Percentiles rank a stretch among this genome's conserved stretches.
phyloP scores from a whole-genome alignment of 2,888 invertebrate species.

The Agriopis aurantiaria region DNA sequence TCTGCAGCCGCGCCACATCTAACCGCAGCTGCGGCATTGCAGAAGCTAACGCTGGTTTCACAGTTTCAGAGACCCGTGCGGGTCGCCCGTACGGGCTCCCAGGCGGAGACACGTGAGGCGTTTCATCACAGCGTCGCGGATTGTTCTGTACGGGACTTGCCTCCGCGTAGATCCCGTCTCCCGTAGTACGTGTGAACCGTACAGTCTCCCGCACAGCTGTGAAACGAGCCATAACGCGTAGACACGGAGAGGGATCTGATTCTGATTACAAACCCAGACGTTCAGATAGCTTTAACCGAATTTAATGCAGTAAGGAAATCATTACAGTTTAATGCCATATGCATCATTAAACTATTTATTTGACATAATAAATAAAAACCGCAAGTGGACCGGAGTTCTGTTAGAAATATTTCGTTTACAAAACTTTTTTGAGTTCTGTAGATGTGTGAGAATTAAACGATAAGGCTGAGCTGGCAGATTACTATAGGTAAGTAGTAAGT shows the following conservation, averaged over 20 bases:
- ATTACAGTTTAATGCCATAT: background rate
- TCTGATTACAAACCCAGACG: conserved; percentile 24
- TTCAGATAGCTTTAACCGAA: background rate
- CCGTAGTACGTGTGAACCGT: too few species aligned
- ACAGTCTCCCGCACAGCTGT: too few species aligned
- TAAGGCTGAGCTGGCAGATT: background rate
- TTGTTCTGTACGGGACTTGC: too few species aligned
- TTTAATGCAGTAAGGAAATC: background rate
- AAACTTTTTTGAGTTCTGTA: conserved; percentile 5
- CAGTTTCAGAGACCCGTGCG: too few species aligned
- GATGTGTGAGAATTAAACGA: background rate
- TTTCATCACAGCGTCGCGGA: background rate
- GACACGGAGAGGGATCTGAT: conserved; percentile 6
- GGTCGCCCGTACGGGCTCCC: too few species aligned
- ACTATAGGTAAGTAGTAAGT: background rate
- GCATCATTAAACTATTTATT: background rate
- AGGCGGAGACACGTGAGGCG: too few species aligned
- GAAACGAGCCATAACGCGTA: background rate
- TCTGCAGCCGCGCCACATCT: conserved; percentile 6
- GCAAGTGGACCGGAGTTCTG: background rate
- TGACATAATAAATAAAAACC: background rate
- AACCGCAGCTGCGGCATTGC: conserved; percentile 17
- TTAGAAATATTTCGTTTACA: conserved; percentile 7
- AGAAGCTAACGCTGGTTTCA: too few species aligned
- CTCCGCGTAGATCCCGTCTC: too few species aligned